Percentiles rank a stretch among this genome's conserved stretches.
These are phyloP conservation scores for Acropora tenuis DNA, from an alignment of 64 coral and sea anemone species.

Conservation along the genomic window DNA sequence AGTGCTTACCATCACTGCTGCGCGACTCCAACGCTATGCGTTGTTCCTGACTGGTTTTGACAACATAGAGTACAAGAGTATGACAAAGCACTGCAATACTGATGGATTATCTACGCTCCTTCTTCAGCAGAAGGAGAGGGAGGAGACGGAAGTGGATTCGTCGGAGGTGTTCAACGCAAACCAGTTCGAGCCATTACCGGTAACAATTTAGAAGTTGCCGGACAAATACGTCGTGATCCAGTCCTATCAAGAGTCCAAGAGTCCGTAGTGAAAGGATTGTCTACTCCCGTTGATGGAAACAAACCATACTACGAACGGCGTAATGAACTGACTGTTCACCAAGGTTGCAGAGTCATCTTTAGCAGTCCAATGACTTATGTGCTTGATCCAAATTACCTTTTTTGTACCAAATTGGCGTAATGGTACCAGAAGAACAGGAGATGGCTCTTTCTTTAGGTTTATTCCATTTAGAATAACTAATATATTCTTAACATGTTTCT, in stretches of 20 bases:
- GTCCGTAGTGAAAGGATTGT: conserved; percentile 43
- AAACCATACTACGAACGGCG: conserved; percentile 26
- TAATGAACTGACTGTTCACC: conserved; percentile 57
- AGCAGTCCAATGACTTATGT: no score
- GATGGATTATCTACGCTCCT: conserved; percentile 71
- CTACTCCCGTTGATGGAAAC: conserved; percentile 13
- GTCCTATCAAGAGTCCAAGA: conserved; percentile 28
- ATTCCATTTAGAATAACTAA: no score
- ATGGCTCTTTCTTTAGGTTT: no score
- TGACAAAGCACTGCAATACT: conserved; percentile 45
- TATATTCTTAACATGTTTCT: no score
- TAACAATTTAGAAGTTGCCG: conserved; percentile 29
- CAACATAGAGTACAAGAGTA: conserved; percentile 5
- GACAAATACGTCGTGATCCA: conserved; percentile 36
- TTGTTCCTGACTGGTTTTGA: neutral
- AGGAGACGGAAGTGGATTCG: conserved; percentile 24
- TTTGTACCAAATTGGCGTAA: no score
- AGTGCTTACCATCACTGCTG: neutral
- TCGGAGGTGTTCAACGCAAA: conserved; percentile 55
- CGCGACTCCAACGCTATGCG: conserved; percentile 11
- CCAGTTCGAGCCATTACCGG: conserved; percentile 43
- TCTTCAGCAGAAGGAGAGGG: conserved; percentile 47
- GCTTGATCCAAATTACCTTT: no score
- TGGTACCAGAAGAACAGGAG: no score
- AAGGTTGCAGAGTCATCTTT: conserved; percentile 4